Percentiles rank a stretch among this genome's conserved stretches.
phyloP scores from a whole-genome alignment of 2,113 vertebrate genomes.

The Galemys pyrenaicus region DNA sequence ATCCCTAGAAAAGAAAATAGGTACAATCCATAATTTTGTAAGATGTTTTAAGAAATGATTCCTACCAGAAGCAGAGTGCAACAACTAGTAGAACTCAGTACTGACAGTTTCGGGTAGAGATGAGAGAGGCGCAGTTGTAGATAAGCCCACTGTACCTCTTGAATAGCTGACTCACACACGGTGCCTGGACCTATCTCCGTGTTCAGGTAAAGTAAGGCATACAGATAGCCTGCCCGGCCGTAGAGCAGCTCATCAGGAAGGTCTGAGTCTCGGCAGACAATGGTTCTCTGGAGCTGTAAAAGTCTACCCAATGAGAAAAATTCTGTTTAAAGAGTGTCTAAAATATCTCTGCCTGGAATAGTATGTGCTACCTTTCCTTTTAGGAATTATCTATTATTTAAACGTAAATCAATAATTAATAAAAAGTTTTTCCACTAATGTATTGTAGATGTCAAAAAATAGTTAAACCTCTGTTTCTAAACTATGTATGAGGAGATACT shows the following conservation, averaged over 20 bases:
- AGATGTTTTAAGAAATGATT: neutral
- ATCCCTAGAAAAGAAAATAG: neutral
- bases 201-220: slow-evolving; percentile 94
- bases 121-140: accelerated
- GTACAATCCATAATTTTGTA: neutral
- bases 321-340: neutral
- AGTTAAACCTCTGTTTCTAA: neutral
- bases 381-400: neutral
- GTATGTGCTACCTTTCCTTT: neutral
- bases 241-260: slow-evolving; percentile 95
- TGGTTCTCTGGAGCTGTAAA: slow-evolving; percentile 92
- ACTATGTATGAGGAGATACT: neutral
- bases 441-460: neutral
- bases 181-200: slow-evolving; percentile 91
- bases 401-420: neutral
- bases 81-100: accelerated
- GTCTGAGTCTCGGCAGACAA: slow-evolving; percentile 89
- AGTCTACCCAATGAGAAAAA: slow-evolving; percentile 85
- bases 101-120: neutral
- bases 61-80: neutral
- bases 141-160: slow-evolving; percentile 85
- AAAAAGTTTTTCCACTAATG: neutral
- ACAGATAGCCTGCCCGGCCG: slow-evolving; percentile 94
- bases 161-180: slow-evolving; percentile 88
- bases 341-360: neutral